Evolutionary conservation across 1,140 invertebrate species (phyloP).

Genomic region (Homalodisca vitripennis): DNA sequence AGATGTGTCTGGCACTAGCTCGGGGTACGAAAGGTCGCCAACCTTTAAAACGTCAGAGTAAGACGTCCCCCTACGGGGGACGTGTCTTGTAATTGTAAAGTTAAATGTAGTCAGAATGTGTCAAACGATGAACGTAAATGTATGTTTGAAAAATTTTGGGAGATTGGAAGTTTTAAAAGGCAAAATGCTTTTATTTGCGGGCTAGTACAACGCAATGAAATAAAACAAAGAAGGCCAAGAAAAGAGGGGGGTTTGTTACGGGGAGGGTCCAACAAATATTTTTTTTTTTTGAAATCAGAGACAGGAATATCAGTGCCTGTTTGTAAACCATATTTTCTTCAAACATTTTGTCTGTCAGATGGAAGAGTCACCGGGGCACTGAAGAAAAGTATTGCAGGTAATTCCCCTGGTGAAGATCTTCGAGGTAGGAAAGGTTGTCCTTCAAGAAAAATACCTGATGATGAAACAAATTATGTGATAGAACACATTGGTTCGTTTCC

Average conservation of each 20-base stretch:
- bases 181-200: conserved; percentile 13
- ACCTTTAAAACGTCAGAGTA: too few species aligned
- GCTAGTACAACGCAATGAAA: neutral
- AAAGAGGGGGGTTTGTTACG: neutral
- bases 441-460: conserved; percentile 33
- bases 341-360: conserved; percentile 32
- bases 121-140: neutral
- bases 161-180: neutral
- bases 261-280: neutral
- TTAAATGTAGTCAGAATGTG: too few species aligned
- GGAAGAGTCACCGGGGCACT: conserved; percentile 24
- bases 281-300: conserved; percentile 5
- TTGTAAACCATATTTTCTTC: conserved; percentile 33
- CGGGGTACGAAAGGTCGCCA: too few species aligned
- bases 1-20: too few species aligned
- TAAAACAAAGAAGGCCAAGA: too few species aligned
- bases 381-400: conserved; percentile 24
- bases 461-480: conserved; percentile 23
- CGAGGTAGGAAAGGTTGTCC: conserved; percentile 25
- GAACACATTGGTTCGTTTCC: conserved; percentile 28
- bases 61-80: too few species aligned
- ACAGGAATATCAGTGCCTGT: conserved; percentile 19
- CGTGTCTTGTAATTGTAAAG: neutral
- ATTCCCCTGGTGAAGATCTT: conserved; percentile 27
- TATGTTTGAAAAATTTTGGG: neutral